Evolutionary conservation across 1,140 invertebrate genomes (phyloP).

Genomic region (Sitodiplosis mosellana): DNA sequence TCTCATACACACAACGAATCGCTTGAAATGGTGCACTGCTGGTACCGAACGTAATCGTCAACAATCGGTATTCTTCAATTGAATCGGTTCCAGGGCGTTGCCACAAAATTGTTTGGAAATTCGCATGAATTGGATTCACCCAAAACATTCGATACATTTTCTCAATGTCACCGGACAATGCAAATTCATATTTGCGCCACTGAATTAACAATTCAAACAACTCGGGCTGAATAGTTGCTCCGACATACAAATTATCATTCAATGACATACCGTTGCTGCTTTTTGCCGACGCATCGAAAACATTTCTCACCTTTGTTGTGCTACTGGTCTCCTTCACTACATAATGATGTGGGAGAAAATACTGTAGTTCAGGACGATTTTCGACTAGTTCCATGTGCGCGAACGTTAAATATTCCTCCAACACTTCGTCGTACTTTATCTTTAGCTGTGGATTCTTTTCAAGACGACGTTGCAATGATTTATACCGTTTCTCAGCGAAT

Average conservation of each 20-base stretch:
- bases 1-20: constrained; percentile 10
- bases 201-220: constrained; percentile 11
- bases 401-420: constrained; percentile 20
- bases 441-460: constrained; percentile 11
- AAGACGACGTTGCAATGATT: too few species aligned
- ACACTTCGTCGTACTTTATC: constrained; percentile 14
- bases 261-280: too few species aligned
- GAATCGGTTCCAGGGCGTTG: constrained; percentile 7
- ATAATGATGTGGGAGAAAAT: constrained; percentile 27
- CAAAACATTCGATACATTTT: constrained; percentile 28
- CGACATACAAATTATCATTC: too few species aligned
- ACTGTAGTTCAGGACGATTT: constrained; percentile 1
- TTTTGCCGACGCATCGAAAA: too few species aligned
- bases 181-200: constrained; percentile 8
- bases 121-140: constrained; percentile 8
- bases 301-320: too few species aligned
- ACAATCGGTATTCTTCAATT: constrained; percentile 11
- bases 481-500: too few species aligned
- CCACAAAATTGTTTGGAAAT: constrained; percentile 21
- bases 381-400: constrained; percentile 15
- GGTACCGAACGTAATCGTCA: constrained; percentile 18
- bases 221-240: constrained; percentile 12
- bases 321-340: constrained; percentile 17
- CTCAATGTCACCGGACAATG: constrained; percentile 17
- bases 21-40: constrained; percentile 12